phyloP scores from a whole-genome alignment of 2,797 vertebrate species.

The Lepilemur ruficaudatus region DNA sequence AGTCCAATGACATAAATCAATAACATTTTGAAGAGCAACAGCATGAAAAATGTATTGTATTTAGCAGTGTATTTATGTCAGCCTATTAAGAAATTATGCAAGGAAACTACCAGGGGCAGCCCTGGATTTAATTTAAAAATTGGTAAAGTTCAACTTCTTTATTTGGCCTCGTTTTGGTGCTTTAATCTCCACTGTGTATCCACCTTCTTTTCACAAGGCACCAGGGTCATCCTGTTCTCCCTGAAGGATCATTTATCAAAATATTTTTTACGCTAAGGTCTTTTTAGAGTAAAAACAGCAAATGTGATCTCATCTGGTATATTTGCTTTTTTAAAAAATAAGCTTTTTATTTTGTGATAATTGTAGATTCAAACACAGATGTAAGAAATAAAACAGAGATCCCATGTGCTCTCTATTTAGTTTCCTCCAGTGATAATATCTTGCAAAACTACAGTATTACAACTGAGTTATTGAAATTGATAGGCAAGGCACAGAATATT shows the following conservation, averaged over 20 bases:
- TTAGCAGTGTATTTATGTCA: neutral
- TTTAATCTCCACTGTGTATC: neutral
- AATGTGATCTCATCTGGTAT: neutral
- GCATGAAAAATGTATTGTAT: neutral
- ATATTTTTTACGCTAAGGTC: neutral
- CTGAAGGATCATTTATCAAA: neutral
- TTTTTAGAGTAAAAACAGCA: neutral
- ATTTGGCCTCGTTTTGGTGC: neutral
- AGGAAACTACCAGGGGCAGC: neutral
- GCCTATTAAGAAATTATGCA: neutral
- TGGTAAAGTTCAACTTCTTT: neutral
- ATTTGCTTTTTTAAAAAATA: neutral
- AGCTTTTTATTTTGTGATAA: constrained; percentile 40
- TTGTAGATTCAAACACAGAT: neutral
- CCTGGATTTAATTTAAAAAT: constrained; percentile 19
- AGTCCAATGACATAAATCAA: neutral
- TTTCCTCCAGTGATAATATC: neutral
- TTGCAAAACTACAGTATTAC: neutral
- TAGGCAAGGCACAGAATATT: neutral
- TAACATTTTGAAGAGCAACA: neutral
- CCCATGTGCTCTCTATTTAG: neutral
- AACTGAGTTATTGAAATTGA: neutral
- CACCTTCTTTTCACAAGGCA: neutral
- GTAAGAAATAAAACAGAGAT: constrained; percentile 41
- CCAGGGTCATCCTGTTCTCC: neutral